Percentiles rank a stretch among this genome's conserved stretches.
Evolutionary conservation across 2,797 vertebrate species (phyloP).

Genomic region (Rhyacichthys aspro): DNA sequence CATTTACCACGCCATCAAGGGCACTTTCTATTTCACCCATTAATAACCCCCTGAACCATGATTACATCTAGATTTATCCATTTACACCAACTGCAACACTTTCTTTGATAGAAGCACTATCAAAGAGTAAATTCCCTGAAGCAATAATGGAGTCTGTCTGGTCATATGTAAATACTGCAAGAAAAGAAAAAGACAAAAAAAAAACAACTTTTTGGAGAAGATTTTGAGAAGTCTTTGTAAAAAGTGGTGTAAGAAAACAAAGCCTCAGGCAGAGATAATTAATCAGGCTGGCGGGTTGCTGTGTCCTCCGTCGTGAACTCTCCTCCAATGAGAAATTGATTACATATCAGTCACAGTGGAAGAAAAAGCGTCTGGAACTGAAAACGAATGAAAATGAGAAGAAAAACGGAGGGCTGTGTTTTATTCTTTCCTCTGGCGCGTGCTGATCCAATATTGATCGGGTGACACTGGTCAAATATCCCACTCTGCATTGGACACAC

Average conservation of each 20-base stretch:
- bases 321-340: slow-evolving; percentile 68
- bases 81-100: slow-evolving; percentile 32
- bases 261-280: slow-evolving; percentile 24
- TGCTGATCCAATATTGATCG: slow-evolving; percentile 73
- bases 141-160: slow-evolving; percentile 7
- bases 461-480: slow-evolving; percentile 67
- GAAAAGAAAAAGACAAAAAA: too few species aligned
- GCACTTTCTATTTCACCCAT: slow-evolving; percentile 45
- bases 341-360: slow-evolving; percentile 67
- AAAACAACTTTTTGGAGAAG: too few species aligned
- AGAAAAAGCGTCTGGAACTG: slow-evolving; percentile 42
- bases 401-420: slow-evolving; percentile 17
- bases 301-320: slow-evolving; percentile 36
- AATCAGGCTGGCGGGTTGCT: slow-evolving; percentile 44
- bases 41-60: slow-evolving; percentile 56
- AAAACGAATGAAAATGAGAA: slow-evolving; percentile 26
- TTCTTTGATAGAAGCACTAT: slow-evolving; percentile 25
- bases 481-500: slow-evolving; percentile 59
- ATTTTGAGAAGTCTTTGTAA: neutral
- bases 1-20: slow-evolving; percentile 48
- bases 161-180: slow-evolving; percentile 3
- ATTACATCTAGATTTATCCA: slow-evolving; percentile 59
- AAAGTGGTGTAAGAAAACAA: slow-evolving; percentile 21
- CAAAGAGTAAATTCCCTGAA: slow-evolving; percentile 29
- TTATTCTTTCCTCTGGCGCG: slow-evolving; percentile 42